Evolutionary conservation across 2,888 invertebrate species (phyloP).

Genomic region (Rhamnusium bicolor): DNA sequence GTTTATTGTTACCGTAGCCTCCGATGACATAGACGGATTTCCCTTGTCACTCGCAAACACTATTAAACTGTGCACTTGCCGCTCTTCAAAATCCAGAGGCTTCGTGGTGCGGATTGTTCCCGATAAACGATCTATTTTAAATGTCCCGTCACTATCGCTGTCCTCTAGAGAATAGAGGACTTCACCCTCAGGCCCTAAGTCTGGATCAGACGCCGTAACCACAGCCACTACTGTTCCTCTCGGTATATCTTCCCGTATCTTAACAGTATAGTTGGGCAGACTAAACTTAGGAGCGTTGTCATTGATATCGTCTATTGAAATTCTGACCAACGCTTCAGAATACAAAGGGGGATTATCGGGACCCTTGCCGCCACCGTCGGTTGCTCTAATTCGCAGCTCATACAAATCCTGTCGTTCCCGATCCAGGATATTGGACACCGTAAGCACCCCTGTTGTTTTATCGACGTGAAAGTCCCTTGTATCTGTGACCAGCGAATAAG

Average conservation of each 20-base stretch:
- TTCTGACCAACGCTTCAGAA: slow-evolving; percentile 87
- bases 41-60: slow-evolving; percentile 91
- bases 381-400: slow-evolving; percentile 84
- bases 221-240: slow-evolving; percentile 89
- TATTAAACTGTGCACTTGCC: slow-evolving; percentile 90
- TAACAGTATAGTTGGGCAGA: slow-evolving; percentile 82
- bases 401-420: slow-evolving; percentile 87
- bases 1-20: slow-evolving; percentile 87
- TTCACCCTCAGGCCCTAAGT: slow-evolving; percentile 86
- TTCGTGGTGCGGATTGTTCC: slow-evolving; percentile 89
- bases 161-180: slow-evolving; percentile 87
- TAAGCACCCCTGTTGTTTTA: slow-evolving; percentile 82
- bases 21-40: slow-evolving; percentile 84
- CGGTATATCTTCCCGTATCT: slow-evolving; percentile 93
- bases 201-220: slow-evolving; percentile 88
- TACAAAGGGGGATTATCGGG: slow-evolving; percentile 76
- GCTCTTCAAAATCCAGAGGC: slow-evolving; percentile 89
- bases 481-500: slow-evolving; percentile 82
- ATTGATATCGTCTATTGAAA: slow-evolving; percentile 91
- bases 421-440: slow-evolving; percentile 85
- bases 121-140: slow-evolving; percentile 87
- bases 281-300: slow-evolving; percentile 91
- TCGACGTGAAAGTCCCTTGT: slow-evolving; percentile 87
- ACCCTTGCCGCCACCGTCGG: slow-evolving; percentile 79
- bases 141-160: slow-evolving; percentile 79